Base-by-base conservation (phyloP, 2,113 vertebrate species). In the Ranitomeya variabilis region DNA sequence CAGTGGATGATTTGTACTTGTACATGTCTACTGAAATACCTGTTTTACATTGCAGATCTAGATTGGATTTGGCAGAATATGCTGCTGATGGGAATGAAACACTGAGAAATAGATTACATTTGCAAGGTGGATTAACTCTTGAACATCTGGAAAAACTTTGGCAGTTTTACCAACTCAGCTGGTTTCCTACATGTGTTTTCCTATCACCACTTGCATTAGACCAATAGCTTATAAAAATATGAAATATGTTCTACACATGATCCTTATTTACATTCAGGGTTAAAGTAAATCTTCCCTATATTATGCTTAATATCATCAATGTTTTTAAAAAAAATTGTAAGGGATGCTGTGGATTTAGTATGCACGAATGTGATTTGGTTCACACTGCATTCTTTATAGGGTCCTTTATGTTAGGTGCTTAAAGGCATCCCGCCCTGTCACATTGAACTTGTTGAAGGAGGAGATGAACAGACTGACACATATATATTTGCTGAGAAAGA, bases 41-140 rank as follows among this genome's bases (percentile, higher is more conserved):
- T 76, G 59, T 19, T 88, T 88, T 76, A 73, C 81, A 83, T 84
- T 88, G 71, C 71, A 77, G 71, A 88, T 84, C 57, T 88, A 78
- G 67, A 84, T 83, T 83, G 59, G 74, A 88, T 52, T 59, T 84
- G 87, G 81, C 80, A 88, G 87, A 88, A 88, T 88, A 83, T 88
- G 80, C 73, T 88, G 9, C 51, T 78, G 87, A 67, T 66, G 57
- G 57, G 71, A 78, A 78, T 77, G 71, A 66, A 88, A 74, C 60
- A 78, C 45, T 59, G 55, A 64, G 59, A 64, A 88, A 83, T 84
- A 83, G 71, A 88, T 83, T 77, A 74, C 11, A 83, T 83, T 82
- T 83, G 71, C 71, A 66, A 78, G 66, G 37, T 66, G 16, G 45
- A 60, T 76, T 88, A 88, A 88, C 80, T 57, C 59, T 3, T 52